phyloP scores from a whole-genome alignment of 2,888 invertebrate species.

The Drosophila anceps region DNA sequence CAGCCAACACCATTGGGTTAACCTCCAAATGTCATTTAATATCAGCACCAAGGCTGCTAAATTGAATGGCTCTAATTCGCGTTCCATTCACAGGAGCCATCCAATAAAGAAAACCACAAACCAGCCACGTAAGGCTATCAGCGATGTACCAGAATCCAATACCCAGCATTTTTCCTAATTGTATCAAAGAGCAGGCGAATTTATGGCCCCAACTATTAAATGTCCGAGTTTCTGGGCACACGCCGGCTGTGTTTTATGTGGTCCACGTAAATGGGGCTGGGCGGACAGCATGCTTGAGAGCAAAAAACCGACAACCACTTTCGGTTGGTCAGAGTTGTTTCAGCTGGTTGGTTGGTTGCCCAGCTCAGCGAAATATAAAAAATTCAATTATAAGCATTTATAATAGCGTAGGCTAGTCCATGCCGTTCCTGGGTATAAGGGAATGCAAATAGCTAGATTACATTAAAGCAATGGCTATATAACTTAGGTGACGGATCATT shows the following conservation, averaged over 20 bases:
- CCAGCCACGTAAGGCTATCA: conserved; percentile 57
- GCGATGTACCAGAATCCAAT: conserved; percentile 67
- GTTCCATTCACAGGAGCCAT: conserved; percentile 27
- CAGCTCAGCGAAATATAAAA: conserved; percentile 72
- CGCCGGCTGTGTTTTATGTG: conserved; percentile 57
- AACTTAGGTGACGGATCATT: background rate
- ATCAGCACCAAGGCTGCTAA: conserved; percentile 12
- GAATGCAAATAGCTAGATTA: conserved; percentile 39
- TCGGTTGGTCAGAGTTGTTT: conserved; percentile 36
- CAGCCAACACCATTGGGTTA: background rate
- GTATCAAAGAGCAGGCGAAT: conserved; percentile 67
- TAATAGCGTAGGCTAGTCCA: conserved; percentile 54
- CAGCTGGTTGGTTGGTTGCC: conserved; percentile 36
- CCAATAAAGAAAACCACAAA: conserved; percentile 48
- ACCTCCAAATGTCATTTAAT: conserved; percentile 25
- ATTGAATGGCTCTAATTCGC: conserved; percentile 41
- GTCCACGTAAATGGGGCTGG: conserved; percentile 17
- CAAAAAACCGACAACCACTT: conserved; percentile 21
- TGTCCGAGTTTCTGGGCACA: conserved; percentile 42
- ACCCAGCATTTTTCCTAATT: conserved; percentile 67
- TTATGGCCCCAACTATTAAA: conserved; percentile 72
- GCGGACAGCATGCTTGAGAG: conserved; percentile 7
- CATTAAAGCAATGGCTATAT: background rate
- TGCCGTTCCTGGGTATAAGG: conserved; percentile 21
- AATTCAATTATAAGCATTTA: conserved; percentile 76